Conservation (phyloP, 2,113 vertebrate species). For the Heterotis niloticus region DNA sequence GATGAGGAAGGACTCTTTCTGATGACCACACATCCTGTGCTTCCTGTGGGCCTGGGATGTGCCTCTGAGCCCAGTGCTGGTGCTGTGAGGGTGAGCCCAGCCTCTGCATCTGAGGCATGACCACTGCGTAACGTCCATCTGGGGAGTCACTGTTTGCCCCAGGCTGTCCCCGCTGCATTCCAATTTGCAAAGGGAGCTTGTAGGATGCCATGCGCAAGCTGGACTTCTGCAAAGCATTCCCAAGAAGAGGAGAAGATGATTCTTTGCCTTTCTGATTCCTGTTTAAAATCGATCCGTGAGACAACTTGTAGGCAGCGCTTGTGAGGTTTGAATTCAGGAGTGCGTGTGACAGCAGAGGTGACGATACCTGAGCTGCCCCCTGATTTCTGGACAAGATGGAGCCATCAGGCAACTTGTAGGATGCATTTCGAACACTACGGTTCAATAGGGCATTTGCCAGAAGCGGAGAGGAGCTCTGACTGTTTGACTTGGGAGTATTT, state of each 20-base stretch:
- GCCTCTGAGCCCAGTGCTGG: constrained; percentile 67
- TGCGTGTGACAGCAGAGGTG: constrained; percentile 49
- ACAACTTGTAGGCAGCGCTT: constrained; percentile 50
- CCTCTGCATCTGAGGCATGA: constrained; percentile 79
- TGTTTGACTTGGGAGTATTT: constrained; percentile 34
- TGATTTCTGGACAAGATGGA: constrained; percentile 54
- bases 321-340: constrained; percentile 49
- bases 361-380: constrained; percentile 35
- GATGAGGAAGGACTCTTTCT: constrained; percentile 64
- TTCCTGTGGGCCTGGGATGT: constrained; percentile 54
- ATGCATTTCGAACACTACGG: constrained; percentile 51
- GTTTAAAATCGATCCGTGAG: constrained; percentile 49
- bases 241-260: constrained; percentile 49
- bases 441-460: constrained; percentile 59
- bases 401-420: constrained; percentile 60
- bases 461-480: constrained; percentile 38
- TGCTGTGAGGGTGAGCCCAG: constrained; percentile 55
- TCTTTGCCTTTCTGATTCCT: constrained; percentile 37
- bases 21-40: constrained; percentile 64
- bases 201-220: constrained; percentile 53
- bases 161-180: constrained; percentile 10
- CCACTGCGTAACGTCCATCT: constrained; percentile 77
- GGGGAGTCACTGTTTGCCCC: constrained; percentile 38
- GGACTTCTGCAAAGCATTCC: constrained; percentile 34
- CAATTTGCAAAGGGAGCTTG: constrained; percentile 40